A percentile compares a stretch with the other conserved stretches of the same genome.
These are phyloP conservation scores for Mesoclemmys tuberculata DNA, from an alignment of 2,113 vertebrate genomes.

Conservation along the genomic window DNA sequence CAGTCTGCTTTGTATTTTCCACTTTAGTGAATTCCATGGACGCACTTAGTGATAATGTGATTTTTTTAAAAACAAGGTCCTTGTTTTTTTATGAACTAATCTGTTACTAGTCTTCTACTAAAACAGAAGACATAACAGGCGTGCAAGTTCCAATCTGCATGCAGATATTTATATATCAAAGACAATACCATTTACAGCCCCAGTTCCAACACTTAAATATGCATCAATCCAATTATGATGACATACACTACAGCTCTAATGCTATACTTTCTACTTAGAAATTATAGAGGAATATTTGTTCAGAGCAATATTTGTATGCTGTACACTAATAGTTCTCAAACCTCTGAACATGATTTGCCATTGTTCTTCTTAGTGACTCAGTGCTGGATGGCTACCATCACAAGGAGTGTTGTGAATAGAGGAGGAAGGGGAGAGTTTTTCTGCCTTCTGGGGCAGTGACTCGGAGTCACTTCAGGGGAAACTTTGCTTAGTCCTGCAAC, in stretches of 20 bases:
- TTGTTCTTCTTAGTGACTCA: not conserved
- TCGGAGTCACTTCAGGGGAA: not conserved
- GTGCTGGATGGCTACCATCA: not conserved
- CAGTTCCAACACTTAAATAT: constrained; percentile 43
- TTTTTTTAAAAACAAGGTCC: not conserved
- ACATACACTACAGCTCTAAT: constrained; percentile 12
- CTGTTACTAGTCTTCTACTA: constrained; percentile 24
- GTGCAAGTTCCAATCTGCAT: constrained; percentile 12
- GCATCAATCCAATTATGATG: not conserved
- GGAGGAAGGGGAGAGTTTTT: not conserved
- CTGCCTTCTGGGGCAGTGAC: not conserved
- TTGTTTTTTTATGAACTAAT: not conserved
- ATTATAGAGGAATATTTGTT: not conserved
- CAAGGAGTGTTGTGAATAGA: accelerated
- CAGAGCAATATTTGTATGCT: not conserved
- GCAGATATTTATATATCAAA: constrained; percentile 6
- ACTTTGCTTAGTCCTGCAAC: constrained; percentile 2
- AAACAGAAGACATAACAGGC: constrained; percentile 30
- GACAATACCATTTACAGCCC: not conserved
- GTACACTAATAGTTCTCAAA: constrained; percentile 38
- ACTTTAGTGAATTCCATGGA: constrained; percentile 53
- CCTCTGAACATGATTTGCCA: constrained; percentile 17
- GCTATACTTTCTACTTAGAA: constrained; percentile 38
- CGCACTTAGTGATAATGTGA: not conserved
- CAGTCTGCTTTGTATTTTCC: constrained; percentile 40